Conservation (phyloP, 2,797 vertebrate species). For the Macropodus opercularis region DNA sequence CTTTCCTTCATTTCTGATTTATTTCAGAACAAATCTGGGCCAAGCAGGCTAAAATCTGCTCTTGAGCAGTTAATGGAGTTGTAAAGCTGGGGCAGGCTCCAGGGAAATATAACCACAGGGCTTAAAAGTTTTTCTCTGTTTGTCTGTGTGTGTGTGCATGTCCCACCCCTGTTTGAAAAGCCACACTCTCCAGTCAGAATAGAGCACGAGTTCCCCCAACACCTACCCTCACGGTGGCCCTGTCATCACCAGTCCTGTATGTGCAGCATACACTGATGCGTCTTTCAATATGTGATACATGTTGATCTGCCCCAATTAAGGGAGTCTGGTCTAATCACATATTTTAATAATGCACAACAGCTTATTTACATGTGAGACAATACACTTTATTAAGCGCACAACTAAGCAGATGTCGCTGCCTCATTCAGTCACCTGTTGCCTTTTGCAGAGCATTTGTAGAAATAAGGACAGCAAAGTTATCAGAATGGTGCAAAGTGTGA, state of each 20-base stretch:
- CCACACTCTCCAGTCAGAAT: constrained; percentile 35
- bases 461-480: constrained; percentile 36
- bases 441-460: constrained; percentile 20
- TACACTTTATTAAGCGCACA: too few species aligned
- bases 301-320: constrained; percentile 3
- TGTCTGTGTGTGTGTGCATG: constrained; percentile 30
- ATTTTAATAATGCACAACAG: constrained; percentile 14
- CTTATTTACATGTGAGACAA: constrained; percentile 24
- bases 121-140: constrained; percentile 58
- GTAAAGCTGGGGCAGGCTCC: constrained; percentile 72
- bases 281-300: constrained; percentile 15
- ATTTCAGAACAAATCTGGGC: constrained; percentile 79
- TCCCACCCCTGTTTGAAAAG: too few species aligned
- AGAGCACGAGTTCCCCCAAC: constrained; percentile 22
- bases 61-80: constrained; percentile 79
- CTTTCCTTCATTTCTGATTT: constrained; percentile 73
- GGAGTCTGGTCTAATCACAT: not conserved
- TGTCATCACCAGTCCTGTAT: constrained; percentile 45
- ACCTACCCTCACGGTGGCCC: constrained; percentile 41
- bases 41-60: constrained; percentile 72
- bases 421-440: constrained; percentile 27
- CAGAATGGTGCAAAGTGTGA: constrained; percentile 46
- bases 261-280: not conserved
- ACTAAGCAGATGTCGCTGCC: constrained; percentile 24
- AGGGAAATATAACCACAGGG: constrained; percentile 75